Evolutionary conservation across 1,140 invertebrate genomes (phyloP).

Genomic region (Cotesia vestalis): DNA sequence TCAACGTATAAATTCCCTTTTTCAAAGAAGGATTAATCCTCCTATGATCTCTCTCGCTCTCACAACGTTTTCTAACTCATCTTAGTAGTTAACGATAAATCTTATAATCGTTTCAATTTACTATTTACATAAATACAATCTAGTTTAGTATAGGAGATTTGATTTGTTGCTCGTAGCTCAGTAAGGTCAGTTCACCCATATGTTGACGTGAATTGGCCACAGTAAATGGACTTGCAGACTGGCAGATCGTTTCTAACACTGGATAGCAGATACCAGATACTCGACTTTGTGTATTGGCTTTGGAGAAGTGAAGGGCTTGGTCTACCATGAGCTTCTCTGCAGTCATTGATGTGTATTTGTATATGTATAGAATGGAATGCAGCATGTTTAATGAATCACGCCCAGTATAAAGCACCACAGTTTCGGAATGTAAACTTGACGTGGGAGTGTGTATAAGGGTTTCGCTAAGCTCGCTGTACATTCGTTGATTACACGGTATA

Average conservation of each 20-base stretch:
- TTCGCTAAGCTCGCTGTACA: too few species aligned
- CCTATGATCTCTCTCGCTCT: too few species aligned
- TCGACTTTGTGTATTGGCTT: slow-evolving; percentile 39
- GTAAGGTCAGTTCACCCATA: slow-evolving; percentile 2
- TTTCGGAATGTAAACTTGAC: slow-evolving; percentile 11
- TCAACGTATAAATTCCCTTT: too few species aligned
- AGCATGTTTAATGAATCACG: slow-evolving; percentile 10
- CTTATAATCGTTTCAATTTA: too few species aligned
- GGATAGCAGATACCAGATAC: not conserved
- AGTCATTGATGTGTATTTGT: too few species aligned
- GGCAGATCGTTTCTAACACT: slow-evolving; percentile 41
- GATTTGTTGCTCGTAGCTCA: not conserved
- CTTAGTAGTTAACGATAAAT: too few species aligned
- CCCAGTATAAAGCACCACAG: not conserved
- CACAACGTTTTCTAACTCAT: too few species aligned
- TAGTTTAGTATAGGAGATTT: not conserved
- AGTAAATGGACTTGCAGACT: slow-evolving; percentile 36
- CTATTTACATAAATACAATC: not conserved
- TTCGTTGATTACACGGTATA: slow-evolving; percentile 13
- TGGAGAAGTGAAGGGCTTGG: not conserved
- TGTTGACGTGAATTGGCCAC: slow-evolving; percentile 36
- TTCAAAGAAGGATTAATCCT: too few species aligned
- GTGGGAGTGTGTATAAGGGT: not conserved
- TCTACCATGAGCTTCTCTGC: too few species aligned
- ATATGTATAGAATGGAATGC: not conserved